Base-by-base conservation (phyloP, 1,140 invertebrate species). In the Leptoteleia sp. region DNA sequence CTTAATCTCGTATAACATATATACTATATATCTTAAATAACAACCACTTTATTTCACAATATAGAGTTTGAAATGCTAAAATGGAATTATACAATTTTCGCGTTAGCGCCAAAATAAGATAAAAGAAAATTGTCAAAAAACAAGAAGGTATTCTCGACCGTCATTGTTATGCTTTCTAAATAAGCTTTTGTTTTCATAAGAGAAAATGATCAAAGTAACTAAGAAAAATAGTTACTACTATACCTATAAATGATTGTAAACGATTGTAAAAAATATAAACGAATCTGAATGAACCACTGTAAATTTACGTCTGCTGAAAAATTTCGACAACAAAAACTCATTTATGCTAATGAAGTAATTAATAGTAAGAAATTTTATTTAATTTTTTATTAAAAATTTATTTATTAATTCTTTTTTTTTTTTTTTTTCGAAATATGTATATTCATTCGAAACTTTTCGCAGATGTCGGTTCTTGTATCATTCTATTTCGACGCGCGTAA, bases 181-280 rank as follows among this genome's bases (percentile, higher is more conserved):
- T 22, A 33, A 38, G 45, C 9, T 12, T 40, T n/a, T 38, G 61
- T 38, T 70, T 48, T 79, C 82, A 83, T 73, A 84, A 83, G 5
- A 22, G 5, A 22, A 83, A 83, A 82, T 83, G 82, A 84, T n/a
- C n/a, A n/a, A n/a, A n/a, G n/a, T n/a, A n/a, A n/a, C n/a, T 76
- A 68, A 55, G 43, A 31, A 31, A 31, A n/a, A 1, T 7, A 31
- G 9, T 31, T 31, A 31, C n/a, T n/a, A n/a, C n/a, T n/a, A n/a
- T n/a, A n/a, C n/a, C n/a, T n/a, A n/a, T n/a, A n/a, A n/a, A n/a
- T n/a, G n/a, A n/a, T n/a, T n/a, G n/a, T n/a, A n/a, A n/a, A n/a
- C n/a, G n/a, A n/a, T n/a, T n/a, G n/a, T n/a, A n/a, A n/a, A n/a
- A n/a, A 31, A 31, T 31, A 31, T 73, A 54, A 22, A 22, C 2